Conservation (phyloP, 1,140 invertebrate species). For the Laupala kohalensis region DNA sequence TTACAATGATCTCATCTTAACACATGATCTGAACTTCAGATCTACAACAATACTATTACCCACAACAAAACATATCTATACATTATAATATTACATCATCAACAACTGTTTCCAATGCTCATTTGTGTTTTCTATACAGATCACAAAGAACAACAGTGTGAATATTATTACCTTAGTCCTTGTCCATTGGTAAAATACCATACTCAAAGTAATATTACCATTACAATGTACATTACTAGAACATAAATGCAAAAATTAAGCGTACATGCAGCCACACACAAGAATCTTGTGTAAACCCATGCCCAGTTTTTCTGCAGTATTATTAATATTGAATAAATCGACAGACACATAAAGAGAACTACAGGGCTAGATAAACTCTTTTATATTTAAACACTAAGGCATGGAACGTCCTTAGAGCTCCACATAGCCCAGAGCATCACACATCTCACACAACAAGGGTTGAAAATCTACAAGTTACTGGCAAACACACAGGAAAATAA, state of each 20-base stretch:
- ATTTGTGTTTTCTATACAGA: conserved; percentile 4
- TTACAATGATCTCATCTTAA: background rate
- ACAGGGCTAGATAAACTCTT: background rate
- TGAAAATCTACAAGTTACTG: conserved; percentile 4
- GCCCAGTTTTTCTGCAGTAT: conserved; percentile 8
- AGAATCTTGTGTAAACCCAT: conserved; percentile 12
- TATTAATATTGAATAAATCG: background rate
- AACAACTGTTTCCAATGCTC: conserved; percentile 8
- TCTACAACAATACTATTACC: conserved; percentile 8
- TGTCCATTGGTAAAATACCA: conserved; percentile 26
- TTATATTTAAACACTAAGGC: background rate
- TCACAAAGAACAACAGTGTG: conserved; percentile 10
- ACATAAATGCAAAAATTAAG: conserved; percentile 15
- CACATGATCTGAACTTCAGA: conserved; percentile 2
- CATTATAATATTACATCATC: conserved; percentile 3
- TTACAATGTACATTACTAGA: conserved; percentile 23
- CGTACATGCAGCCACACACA: conserved; percentile 6
- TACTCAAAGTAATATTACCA: conserved; percentile 27
- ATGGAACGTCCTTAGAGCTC: background rate
- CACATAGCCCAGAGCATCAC: background rate
- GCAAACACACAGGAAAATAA: conserved; percentile 6
- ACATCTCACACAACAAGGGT: background rate
- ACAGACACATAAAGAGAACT: background rate
- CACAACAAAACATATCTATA: conserved; percentile 11
- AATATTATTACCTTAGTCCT: background rate